Percentiles rank a stretch among this genome's conserved stretches.
Evolutionary conservation across 2,113 vertebrate genomes (phyloP).

Genomic region (Crotalus helleri): DNA sequence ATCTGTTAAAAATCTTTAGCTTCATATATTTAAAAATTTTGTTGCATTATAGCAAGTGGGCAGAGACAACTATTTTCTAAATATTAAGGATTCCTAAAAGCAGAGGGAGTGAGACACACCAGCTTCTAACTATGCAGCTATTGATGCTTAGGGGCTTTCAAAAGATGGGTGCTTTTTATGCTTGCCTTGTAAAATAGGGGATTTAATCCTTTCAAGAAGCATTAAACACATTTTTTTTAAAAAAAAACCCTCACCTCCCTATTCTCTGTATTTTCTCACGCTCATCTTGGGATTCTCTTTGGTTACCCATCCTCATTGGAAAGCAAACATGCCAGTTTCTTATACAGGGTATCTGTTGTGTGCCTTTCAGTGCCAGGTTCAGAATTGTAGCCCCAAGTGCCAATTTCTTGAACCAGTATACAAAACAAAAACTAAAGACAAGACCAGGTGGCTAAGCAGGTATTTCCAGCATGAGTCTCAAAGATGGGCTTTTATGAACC

Average conservation of each 20-base stretch:
- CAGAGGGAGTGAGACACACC: neutral
- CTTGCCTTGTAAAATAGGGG: constrained; percentile 11
- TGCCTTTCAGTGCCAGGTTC: constrained; percentile 79
- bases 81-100: neutral
- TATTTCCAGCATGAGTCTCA: constrained; percentile 48
- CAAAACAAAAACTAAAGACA: constrained; percentile 31
- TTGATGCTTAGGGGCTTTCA: constrained; percentile 50
- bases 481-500: constrained; percentile 40
- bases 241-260: neutral
- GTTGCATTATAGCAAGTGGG: constrained; percentile 31
- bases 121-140: constrained; percentile 46
- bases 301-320: constrained; percentile 55
- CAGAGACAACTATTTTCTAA: constrained; percentile 17
- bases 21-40: constrained; percentile 21
- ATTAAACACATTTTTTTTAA: neutral
- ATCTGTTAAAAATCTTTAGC: neutral
- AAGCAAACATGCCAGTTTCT: constrained; percentile 66
- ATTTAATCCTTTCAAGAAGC: constrained; percentile 14
- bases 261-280: constrained; percentile 7
- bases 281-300: constrained; percentile 42
- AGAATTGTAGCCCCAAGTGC: constrained; percentile 67
- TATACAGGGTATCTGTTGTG: constrained; percentile 76
- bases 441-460: constrained; percentile 59
- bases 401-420: constrained; percentile 70
- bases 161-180: constrained; percentile 12